phyloP scores from a whole-genome alignment of 2,888 invertebrate genomes.

The Lepidochitona cinerea region DNA sequence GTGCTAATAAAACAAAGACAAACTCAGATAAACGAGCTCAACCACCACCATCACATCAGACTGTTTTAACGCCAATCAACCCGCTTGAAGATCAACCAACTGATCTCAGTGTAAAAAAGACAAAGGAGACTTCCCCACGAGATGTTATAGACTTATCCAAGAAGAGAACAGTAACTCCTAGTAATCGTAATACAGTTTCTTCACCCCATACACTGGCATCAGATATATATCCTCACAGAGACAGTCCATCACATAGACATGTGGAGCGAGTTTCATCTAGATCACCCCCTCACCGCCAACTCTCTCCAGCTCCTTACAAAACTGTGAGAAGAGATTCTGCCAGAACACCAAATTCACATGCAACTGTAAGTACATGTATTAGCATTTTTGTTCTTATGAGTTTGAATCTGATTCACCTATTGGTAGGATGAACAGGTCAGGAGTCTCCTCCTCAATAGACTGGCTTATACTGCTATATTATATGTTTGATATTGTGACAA shows the following conservation, averaged over 20 bases:
- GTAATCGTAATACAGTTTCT: too few relatives aligned
- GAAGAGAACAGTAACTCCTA: not conserved
- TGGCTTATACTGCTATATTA: too few relatives aligned
- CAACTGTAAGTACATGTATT: not conserved
- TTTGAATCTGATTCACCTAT: too few relatives aligned
- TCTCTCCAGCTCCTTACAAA: not conserved
- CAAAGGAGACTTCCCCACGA: not conserved
- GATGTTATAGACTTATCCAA: not conserved
- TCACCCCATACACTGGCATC: too few relatives aligned
- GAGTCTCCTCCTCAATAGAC: too few relatives aligned
- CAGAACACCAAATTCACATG: not conserved
- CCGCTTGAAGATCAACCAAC: not conserved
- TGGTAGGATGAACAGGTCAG: too few relatives aligned
- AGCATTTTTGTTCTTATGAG: too few relatives aligned
- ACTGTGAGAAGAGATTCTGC: not conserved
- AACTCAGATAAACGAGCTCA: not conserved
- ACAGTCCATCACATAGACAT: not conserved
- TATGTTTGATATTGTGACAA: too few relatives aligned
- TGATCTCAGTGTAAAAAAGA: not conserved
- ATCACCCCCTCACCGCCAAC: not conserved
- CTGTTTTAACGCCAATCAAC: not conserved
- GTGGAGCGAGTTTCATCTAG: not conserved
- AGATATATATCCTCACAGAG: not conserved
- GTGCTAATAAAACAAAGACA: not conserved
- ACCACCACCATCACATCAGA: not conserved